Evolutionary conservation across 2,888 invertebrate species (phyloP).

Genomic region (Agriopis aurantiaria): DNA sequence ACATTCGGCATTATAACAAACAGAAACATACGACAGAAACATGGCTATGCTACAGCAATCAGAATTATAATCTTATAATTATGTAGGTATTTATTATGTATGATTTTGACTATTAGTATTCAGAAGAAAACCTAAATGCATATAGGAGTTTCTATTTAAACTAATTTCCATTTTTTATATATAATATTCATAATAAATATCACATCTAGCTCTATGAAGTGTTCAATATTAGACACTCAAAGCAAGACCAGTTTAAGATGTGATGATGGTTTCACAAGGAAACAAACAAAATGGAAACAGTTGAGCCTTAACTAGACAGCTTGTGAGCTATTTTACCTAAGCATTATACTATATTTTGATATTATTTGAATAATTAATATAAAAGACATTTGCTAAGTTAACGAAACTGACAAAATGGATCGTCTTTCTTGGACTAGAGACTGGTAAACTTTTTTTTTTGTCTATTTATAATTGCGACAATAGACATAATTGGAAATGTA

Average conservation of each 20-base stretch:
- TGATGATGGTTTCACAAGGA: conserved; percentile 30
- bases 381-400: conserved; percentile 51
- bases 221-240: conserved; percentile 38
- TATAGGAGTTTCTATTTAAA: conserved; percentile 62
- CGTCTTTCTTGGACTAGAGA: conserved; percentile 81
- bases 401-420: conserved; percentile 56
- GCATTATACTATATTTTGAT: conserved; percentile 46
- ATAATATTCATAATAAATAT: conserved; percentile 69
- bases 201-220: conserved; percentile 63
- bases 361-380: conserved; percentile 54
- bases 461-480: conserved; percentile 62
- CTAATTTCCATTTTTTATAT: conserved; percentile 66
- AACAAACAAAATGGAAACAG: conserved; percentile 48
- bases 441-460: conserved; percentile 74
- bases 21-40: conserved; percentile 60
- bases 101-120: conserved; percentile 57
- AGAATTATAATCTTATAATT: conserved; percentile 59
- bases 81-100: conserved; percentile 58
- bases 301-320: conserved; percentile 52
- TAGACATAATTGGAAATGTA: conserved; percentile 60
- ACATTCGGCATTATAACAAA: conserved; percentile 58
- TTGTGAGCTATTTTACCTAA: conserved; percentile 56
- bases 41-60: conserved; percentile 56
- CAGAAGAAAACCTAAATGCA: conserved; percentile 75
- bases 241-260: conserved; percentile 20